phyloP scores from a whole-genome alignment of 2,888 invertebrate genomes.

The Drosophila anomalata region DNA sequence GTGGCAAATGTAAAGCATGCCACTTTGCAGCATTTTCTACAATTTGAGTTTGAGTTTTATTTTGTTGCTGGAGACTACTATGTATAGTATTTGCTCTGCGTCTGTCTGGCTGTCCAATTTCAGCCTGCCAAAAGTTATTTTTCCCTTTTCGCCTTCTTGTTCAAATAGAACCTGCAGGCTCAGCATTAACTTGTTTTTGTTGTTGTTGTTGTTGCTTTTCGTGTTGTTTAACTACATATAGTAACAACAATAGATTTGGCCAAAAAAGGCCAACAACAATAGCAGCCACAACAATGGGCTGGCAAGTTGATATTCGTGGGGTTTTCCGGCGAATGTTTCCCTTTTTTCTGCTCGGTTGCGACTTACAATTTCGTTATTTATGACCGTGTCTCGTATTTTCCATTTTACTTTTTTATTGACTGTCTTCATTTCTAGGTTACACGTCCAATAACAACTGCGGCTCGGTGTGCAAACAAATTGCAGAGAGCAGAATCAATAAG shows the following conservation, averaged over 20 bases:
- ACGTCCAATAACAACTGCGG: slow-evolving; percentile 43
- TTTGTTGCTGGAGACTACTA: slow-evolving; percentile 41
- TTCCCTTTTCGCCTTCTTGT: slow-evolving; percentile 31
- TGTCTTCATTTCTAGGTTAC: slow-evolving; percentile 69
- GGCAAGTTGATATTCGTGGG: slow-evolving; percentile 50
- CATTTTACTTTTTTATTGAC: slow-evolving; percentile 5
- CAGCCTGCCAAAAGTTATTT: slow-evolving; percentile 58
- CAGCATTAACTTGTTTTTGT: slow-evolving; percentile 43
- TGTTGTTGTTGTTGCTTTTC: not conserved
- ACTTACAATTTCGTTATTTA: slow-evolving; percentile 70
- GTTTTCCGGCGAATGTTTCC: slow-evolving; percentile 42
- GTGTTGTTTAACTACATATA: slow-evolving; percentile 34
- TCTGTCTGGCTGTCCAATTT: slow-evolving; percentile 69
- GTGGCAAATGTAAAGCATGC: slow-evolving; percentile 41
- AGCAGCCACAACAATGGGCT: slow-evolving; percentile 44
- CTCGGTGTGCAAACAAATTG: slow-evolving; percentile 70
- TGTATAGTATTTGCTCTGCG: slow-evolving; percentile 56
- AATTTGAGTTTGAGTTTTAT: slow-evolving; percentile 74
- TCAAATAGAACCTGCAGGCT: slow-evolving; percentile 73
- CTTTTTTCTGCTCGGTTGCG: slow-evolving; percentile 39
- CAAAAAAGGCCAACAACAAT: slow-evolving; percentile 44
- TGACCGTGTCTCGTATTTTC: slow-evolving; percentile 60
- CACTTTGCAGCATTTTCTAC: slow-evolving; percentile 65
- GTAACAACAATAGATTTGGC: slow-evolving; percentile 32
- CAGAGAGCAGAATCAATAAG: slow-evolving; percentile 70